Base-by-base conservation (phyloP, 1,140 invertebrate species). In the Phocides pigmalion region DNA sequence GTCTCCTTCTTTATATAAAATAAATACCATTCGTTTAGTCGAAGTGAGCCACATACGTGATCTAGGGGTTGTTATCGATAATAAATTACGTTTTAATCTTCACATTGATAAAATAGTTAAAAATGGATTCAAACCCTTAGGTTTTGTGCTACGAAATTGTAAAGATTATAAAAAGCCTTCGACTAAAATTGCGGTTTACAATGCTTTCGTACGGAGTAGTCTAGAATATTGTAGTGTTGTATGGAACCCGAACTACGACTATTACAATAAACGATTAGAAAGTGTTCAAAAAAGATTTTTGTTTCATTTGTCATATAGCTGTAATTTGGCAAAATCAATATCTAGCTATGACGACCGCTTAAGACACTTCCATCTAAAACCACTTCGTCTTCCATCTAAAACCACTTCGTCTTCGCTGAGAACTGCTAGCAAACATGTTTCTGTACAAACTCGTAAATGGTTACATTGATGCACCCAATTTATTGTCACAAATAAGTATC, bases 151-250 rank as follows among this genome's bases (percentile, higher is more conserved):
- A 22, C 37, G 53, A 1, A 56, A 56, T 17, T 56, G 39, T 39
- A 58, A 44, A 42, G 54, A 53, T 28, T 53, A 32, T 35, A 53
- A 35, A 37, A 51, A 35, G 3, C 12, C 50, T 11, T 16, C 2
- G 12, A 58, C 39, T 25, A 58, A 44, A 58, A 44, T 58, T 4
- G 16, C 14, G 12, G 0, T 58, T 42, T 58, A 28, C 22, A 20
- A 17, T 14, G n/a, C 19, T 8, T 17, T 44, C 3, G 54, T 42
- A 19, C 19, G 53, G 2, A 56, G 37, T 35, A 41, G 16, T 32
- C 37, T 41, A 8, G 37, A 56, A 35, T 56, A 56, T 19, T 54
- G 51, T 32, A 54, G 51, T 16, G 32, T 54, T 32, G 15, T 54
- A 17, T 54, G 35, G 32, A 54, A 58, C 25, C 25, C 25, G 3